These are phyloP conservation scores for Danionella cerebrum DNA, from an alignment of 2,113 vertebrate genomes.

Conservation along the genomic window DNA sequence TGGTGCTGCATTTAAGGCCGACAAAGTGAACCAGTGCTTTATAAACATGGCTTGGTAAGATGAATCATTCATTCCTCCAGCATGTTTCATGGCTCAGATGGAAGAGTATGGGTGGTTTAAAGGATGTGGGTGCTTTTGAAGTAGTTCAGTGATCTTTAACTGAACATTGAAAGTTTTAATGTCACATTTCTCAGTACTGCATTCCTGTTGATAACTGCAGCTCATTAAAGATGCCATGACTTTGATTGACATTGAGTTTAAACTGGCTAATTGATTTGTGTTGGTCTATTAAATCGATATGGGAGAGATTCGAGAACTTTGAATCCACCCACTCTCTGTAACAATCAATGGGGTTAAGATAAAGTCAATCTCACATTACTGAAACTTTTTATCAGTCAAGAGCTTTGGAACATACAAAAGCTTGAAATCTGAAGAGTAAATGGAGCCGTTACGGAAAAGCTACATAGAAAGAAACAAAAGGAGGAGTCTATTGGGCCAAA, in stretches of 20 bases:
- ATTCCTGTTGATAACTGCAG: slow-evolving; percentile 1
- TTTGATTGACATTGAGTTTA: slow-evolving; percentile 28
- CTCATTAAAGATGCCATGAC: slow-evolving; percentile 32
- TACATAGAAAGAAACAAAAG: too few species aligned
- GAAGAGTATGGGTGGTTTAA: neutral
- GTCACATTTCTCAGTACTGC: neutral
- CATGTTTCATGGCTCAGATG: neutral
- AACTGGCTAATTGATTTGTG: slow-evolving; percentile 22
- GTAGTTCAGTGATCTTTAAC: neutral
- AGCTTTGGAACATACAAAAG: too few species aligned
- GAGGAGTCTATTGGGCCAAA: too few species aligned
- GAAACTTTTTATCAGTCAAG: too few species aligned
- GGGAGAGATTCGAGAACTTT: neutral
- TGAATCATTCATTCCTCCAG: neutral
- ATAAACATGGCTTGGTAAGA: neutral
- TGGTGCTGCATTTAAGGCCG: neutral
- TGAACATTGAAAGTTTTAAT: neutral
- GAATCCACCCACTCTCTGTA: too few species aligned
- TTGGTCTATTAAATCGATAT: neutral
- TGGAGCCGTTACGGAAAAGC: too few species aligned
- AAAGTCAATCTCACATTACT: too few species aligned
- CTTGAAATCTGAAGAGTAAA: too few species aligned
- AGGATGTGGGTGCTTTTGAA: neutral
- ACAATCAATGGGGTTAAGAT: too few species aligned
- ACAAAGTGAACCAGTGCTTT: slow-evolving; percentile 16